Conservation (phyloP, 2,888 invertebrate genomes). For the Eristalinus aeneus region DNA sequence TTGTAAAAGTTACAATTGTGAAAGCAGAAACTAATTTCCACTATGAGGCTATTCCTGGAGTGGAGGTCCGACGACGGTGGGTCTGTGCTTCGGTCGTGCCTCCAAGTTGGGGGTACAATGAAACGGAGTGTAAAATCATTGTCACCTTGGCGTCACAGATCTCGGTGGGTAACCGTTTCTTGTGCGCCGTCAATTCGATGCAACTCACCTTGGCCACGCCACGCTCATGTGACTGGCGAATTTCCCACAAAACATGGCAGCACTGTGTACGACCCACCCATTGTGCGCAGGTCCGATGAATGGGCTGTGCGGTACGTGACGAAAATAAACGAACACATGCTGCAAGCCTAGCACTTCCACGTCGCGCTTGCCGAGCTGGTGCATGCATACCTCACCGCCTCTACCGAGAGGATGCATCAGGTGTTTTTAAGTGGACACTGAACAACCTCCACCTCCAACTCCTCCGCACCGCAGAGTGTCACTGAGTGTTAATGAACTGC, state of each 20-base stretch:
- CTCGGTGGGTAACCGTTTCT: slow-evolving; percentile 20
- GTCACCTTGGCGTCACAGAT: slow-evolving; percentile 39
- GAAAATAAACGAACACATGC: slow-evolving; percentile 57
- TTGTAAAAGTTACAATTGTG: slow-evolving; percentile 36
- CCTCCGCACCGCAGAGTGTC: slow-evolving; percentile 38
- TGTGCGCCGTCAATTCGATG: slow-evolving; percentile 10
- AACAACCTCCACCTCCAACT: slow-evolving; percentile 23
- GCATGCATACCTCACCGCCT: slow-evolving; percentile 15
- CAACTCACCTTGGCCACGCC: slow-evolving; percentile 26
- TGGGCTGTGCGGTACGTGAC: slow-evolving; percentile 39
- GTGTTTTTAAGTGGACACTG: slow-evolving; percentile 50
- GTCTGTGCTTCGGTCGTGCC: not conserved
- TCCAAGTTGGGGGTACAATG: slow-evolving; percentile 24
- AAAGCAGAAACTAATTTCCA: slow-evolving; percentile 28
- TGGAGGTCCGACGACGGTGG: not conserved
- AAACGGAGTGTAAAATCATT: slow-evolving; percentile 33
- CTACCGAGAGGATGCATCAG: slow-evolving; percentile 57
- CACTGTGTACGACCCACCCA: not conserved
- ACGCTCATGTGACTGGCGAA: slow-evolving; percentile 3
- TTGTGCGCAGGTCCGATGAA: slow-evolving; percentile 15
- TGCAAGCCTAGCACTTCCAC: slow-evolving; percentile 11
- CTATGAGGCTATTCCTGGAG: not conserved
- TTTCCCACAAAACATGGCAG: slow-evolving; percentile 26
- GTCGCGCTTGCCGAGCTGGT: slow-evolving; percentile 6
- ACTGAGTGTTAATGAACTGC: slow-evolving; percentile 67